phyloP scores from a whole-genome alignment of 2,797 vertebrate genomes.

The Gymnothorax javanicus region DNA sequence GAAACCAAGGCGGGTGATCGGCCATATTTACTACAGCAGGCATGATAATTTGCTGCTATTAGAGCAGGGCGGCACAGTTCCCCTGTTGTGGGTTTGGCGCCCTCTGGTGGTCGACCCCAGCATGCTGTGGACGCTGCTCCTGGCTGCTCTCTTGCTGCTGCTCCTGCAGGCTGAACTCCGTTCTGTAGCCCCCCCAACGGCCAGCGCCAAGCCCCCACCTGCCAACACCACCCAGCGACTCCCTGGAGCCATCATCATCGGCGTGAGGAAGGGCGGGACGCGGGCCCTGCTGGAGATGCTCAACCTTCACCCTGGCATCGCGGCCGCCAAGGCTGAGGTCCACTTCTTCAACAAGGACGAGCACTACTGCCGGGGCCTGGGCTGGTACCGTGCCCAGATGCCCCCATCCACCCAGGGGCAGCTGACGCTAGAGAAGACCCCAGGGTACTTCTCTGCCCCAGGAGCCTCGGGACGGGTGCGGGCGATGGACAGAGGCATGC shows the following conservation, averaged over 20 bases:
- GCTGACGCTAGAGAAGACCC: conserved; percentile 82
- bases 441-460: conserved; percentile 75
- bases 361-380: conserved; percentile 72
- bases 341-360: conserved; percentile 83
- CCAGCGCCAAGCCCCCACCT: conserved; percentile 33
- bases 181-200: conserved; percentile 30
- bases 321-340: conserved; percentile 78
- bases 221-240: conserved; percentile 66
- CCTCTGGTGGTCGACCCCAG: conserved; percentile 42
- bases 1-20: background rate
- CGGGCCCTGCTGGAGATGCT: conserved; percentile 81
- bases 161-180: conserved; percentile 74
- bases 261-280: conserved; percentile 79
- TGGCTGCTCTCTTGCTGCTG: conserved; percentile 70
- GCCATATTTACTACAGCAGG: too few relatives aligned
- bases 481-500: conserved; percentile 70
- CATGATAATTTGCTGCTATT: background rate
- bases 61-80: conserved; percentile 1
- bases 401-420: conserved; percentile 68
- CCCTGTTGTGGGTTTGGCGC: conserved; percentile 29
- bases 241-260: conserved; percentile 78
- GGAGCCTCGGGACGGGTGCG: conserved; percentile 69
- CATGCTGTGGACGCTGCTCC: conserved; percentile 78
- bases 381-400: conserved; percentile 82
- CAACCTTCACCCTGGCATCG: conserved; percentile 77